Base-by-base conservation (phyloP, 1,140 invertebrate species). In the Chironomus tepperi region DNA sequence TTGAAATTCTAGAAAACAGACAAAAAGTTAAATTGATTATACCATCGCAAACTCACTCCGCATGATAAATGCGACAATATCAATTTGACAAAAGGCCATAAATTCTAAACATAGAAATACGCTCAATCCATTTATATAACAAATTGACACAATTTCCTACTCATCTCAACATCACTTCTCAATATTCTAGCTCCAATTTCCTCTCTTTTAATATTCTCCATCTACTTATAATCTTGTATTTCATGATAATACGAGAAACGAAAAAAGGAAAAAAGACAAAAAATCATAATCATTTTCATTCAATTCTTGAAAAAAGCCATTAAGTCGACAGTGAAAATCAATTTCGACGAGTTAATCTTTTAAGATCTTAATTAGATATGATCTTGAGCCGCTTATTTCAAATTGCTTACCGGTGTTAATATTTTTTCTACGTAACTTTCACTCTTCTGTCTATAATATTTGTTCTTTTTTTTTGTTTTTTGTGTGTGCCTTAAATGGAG, bases 281-380 rank as follows among this genome's bases (percentile, higher is more conserved):
- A 34, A 34, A 57, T 12, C 43, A 57, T 12, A 57, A 57, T 57
- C 47, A 57, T 57, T 57, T 15, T 57, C 47, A 57, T 57, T 57
- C 47, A 57, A n/a, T 57, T n/a, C 47, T 57, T 57, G 24, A 57
- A 57, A n/a, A 57, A 57, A n/a, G 47, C 47, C 47, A 57, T 57
- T 57, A 57, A 57, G 47, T 57, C 47, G 47, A 57, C 47, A 57
- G 47, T 57, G 47, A 57, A 57, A 57, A 57, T 57, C 47, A 57
- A 57, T 57, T 57, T 57, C 47, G 47, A n/a, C n/a, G 47, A 57
- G 47, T 57, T 57, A 57, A 57, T 57, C 47, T 57, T n/a, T 57
- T 57, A 57, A 57, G 47, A 57, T 57, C 47, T 57, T 57, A 57
- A 57, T 57, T 57, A 57, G 47, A 57, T 57, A 57, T 57, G 47